Conservation (phyloP, 2,797 vertebrate genomes). For the Danio jaintianensis region DNA sequence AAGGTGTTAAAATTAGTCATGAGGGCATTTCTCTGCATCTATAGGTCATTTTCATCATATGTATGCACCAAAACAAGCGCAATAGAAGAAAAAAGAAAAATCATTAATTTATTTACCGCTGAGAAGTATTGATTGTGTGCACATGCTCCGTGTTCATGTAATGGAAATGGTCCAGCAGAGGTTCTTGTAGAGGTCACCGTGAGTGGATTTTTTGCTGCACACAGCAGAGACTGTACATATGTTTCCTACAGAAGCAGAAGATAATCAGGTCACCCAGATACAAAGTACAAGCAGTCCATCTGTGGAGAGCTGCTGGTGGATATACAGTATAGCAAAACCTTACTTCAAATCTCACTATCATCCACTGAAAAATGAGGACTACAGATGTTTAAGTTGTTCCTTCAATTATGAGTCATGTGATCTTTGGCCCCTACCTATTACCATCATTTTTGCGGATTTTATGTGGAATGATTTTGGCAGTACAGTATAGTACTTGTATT, state of each 20-base stretch:
- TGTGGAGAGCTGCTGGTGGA: not conserved
- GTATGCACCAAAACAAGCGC: too few species aligned
- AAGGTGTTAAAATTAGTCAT: not conserved
- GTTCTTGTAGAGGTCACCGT: slow-evolving; percentile 1
- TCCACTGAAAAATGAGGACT: not conserved
- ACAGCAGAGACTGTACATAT: slow-evolving; percentile 6
- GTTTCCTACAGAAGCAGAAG: not conserved
- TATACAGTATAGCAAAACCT: not conserved
- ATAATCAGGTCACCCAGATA: slow-evolving; percentile 36
- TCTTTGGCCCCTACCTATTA: too few species aligned
- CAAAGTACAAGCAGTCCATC: not conserved
- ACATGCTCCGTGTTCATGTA: not conserved
- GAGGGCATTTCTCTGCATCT: not conserved
- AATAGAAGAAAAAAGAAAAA: not conserved
- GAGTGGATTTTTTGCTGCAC: not conserved
- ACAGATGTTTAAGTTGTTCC: too few species aligned
- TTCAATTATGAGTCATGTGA: not conserved
- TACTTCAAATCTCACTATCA: not conserved
- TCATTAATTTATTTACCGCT: not conserved
- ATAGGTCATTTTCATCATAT: not conserved
- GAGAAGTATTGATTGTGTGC: not conserved
- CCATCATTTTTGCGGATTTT: too few species aligned
- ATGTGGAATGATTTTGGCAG: too few species aligned
- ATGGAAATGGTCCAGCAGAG: not conserved
- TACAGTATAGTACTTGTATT: too few species aligned